Conservation (phyloP, 2,888 invertebrate genomes). For the Neria commutata region DNA sequence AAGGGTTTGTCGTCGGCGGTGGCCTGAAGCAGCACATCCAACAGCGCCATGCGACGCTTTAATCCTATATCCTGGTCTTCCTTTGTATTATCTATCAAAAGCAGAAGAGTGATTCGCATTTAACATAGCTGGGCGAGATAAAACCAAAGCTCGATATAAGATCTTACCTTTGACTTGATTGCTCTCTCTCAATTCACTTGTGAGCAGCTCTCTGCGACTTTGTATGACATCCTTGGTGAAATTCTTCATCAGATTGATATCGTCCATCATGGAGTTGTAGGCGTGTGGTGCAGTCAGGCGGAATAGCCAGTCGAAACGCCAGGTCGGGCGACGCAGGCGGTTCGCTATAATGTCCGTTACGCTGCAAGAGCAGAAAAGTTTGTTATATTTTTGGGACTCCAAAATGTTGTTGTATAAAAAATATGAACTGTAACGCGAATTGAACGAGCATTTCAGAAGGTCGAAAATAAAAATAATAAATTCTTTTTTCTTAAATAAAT, state of each 20-base stretch:
- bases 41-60: slow-evolving; percentile 34
- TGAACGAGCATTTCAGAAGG: too few relatives aligned
- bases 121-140: slow-evolving; percentile 35
- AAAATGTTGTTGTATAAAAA: too few relatives aligned
- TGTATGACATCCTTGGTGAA: slow-evolving; percentile 50
- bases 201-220: slow-evolving; percentile 40
- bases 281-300: slow-evolving; percentile 32
- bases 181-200: too few relatives aligned
- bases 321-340: slow-evolving; percentile 47
- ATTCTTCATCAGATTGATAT: slow-evolving; percentile 47
- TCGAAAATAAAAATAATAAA: not conserved
- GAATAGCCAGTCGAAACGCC: slow-evolving; percentile 45
- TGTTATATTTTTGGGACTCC: too few relatives aligned
- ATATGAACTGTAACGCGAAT: too few relatives aligned
- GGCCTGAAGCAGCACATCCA: slow-evolving; percentile 34
- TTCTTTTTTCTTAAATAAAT: too few relatives aligned
- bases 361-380: slow-evolving; percentile 31
- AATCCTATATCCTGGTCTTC: slow-evolving; percentile 20
- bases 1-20: slow-evolving; percentile 30
- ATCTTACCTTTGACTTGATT: too few relatives aligned
- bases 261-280: slow-evolving; percentile 34
- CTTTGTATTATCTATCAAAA: slow-evolving; percentile 3
- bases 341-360: slow-evolving; percentile 44
- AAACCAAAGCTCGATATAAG: too few relatives aligned
- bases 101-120: slow-evolving; percentile 19